Conservation (phyloP, 2,888 invertebrate genomes). For the Drosophila picticornis region DNA sequence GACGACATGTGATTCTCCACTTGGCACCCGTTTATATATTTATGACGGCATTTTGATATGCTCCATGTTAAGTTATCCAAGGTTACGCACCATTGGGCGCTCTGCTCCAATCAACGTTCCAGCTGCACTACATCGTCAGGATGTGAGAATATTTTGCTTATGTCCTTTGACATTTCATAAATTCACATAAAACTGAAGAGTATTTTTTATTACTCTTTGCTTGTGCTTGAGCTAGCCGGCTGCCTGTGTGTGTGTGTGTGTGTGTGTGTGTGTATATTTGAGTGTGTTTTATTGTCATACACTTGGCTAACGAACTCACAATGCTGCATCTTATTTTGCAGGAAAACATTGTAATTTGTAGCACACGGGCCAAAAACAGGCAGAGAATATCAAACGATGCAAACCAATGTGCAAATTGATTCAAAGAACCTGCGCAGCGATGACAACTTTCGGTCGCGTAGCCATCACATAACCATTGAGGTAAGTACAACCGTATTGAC, state of each 20-base stretch:
- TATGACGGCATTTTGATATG: conserved; percentile 35
- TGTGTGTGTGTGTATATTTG: conserved; percentile 1
- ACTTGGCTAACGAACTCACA: conserved; percentile 25
- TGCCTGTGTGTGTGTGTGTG: background rate
- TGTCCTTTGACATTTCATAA: conserved; percentile 52
- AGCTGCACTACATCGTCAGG: conserved; percentile 46
- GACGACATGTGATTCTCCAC: conserved; percentile 16
- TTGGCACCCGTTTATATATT: conserved; percentile 28
- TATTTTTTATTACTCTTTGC: conserved; percentile 11
- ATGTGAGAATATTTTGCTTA: conserved; percentile 52
- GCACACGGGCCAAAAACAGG: background rate
- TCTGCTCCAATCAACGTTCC: conserved; percentile 61
- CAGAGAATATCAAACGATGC: conserved; percentile 86
- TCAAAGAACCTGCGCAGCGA: conserved; percentile 89
- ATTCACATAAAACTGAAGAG: conserved; percentile 39
- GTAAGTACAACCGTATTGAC: conserved; percentile 73
- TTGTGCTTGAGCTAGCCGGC: background rate
- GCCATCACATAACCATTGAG: conserved; percentile 85
- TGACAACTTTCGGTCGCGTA: conserved; percentile 86
- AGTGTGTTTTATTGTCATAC: conserved; percentile 25
- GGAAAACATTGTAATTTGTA: conserved; percentile 1
- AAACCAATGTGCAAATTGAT: conserved; percentile 92
- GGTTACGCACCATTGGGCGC: conserved; percentile 71
- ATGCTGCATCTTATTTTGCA: conserved; percentile 30
- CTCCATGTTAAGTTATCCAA: conserved; percentile 58